Conservation (phyloP, 2,797 vertebrate species). For the Halcyon badia region DNA sequence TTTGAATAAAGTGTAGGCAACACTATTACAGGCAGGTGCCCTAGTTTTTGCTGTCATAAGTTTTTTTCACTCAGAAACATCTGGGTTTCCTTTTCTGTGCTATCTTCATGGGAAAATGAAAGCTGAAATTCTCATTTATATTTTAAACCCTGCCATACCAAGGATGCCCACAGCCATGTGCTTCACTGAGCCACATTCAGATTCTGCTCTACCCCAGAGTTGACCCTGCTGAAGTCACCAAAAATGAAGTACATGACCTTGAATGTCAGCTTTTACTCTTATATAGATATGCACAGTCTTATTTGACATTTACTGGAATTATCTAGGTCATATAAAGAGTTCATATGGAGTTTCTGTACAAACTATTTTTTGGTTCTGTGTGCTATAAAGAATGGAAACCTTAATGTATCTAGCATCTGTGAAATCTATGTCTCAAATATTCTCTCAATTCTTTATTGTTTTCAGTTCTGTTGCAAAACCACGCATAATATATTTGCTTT, state of each 20-base stretch:
- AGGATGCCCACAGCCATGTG: neutral
- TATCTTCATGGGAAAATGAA: neutral
- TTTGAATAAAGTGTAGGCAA: neutral
- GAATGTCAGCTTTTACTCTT: neutral
- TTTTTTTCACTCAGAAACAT: neutral
- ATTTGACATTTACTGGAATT: neutral
- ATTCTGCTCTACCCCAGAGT: neutral
- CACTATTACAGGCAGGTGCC: neutral
- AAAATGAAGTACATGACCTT: neutral
- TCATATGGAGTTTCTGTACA: neutral
- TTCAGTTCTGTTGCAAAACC: neutral
- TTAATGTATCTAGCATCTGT: neutral
- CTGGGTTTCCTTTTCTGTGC: neutral
- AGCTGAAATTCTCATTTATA: neutral
- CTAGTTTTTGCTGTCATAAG: conserved; percentile 20
- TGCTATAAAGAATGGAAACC: neutral
- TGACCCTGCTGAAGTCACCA: neutral
- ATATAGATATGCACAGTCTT: neutral
- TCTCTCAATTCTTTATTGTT: neutral
- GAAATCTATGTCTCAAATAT: neutral
- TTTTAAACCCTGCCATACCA: neutral
- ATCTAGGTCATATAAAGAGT: neutral
- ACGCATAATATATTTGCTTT: neutral
- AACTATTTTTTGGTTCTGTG: neutral
- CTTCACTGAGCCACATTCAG: neutral